Conservation (phyloP, 2,888 invertebrate genomes). For the Leptinotarsa rubiginosa region DNA sequence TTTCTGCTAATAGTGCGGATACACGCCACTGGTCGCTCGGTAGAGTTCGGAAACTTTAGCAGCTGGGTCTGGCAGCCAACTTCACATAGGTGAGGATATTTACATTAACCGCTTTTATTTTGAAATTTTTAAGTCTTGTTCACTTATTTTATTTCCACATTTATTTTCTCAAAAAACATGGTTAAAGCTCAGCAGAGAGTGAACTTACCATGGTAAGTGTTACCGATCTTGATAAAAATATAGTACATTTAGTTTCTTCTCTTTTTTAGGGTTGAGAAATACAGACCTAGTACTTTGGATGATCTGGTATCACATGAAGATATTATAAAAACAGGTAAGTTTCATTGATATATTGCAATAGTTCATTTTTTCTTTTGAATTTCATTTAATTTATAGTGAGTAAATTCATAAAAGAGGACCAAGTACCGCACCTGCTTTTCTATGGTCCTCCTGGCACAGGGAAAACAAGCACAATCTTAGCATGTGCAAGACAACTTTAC, state of each 20-base stretch:
- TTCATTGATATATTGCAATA: conserved; percentile 2
- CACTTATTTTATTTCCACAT: neutral
- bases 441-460: conserved; percentile 99
- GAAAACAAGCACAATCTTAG: conserved; percentile 97
- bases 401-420: conserved; percentile 90
- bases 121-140: neutral
- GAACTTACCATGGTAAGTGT: conserved; percentile 17
- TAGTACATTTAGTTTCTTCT: conserved; percentile 16
- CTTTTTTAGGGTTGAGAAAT: conserved; percentile 93
- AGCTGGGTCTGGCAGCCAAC: no score
- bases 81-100: no score
- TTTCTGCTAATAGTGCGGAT: no score
- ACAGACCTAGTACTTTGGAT: conserved; percentile 89
- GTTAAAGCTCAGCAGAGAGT: conserved; percentile 4
- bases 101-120: no score
- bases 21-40: no score
- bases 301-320: conserved; percentile 98
- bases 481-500: conserved; percentile 93
- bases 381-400: conserved; percentile 71
- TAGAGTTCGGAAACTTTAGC: no score
- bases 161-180: neutral
- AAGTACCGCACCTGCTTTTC: conserved; percentile 94
- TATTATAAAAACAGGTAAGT: conserved; percentile 92
- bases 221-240: neutral
- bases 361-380: neutral